These are phyloP conservation scores for Morus bassanus DNA, from an alignment of 2,797 vertebrate genomes.

Conservation along the genomic window DNA sequence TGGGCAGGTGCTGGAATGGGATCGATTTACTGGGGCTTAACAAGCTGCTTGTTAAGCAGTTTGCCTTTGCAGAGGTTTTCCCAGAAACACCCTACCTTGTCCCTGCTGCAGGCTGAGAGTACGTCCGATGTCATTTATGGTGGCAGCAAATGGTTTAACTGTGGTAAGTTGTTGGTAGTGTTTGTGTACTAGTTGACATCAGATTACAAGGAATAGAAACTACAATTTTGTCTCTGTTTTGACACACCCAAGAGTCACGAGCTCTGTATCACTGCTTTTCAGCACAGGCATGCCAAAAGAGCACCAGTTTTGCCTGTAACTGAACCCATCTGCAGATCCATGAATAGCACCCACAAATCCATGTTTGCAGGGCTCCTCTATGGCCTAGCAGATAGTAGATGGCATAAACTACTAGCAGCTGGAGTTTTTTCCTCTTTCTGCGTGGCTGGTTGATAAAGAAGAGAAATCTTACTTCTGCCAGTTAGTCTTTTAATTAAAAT, in stretches of 20 bases:
- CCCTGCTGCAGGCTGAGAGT: background rate
- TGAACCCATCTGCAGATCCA: fast-evolving
- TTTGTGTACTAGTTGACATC: background rate
- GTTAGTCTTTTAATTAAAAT: background rate
- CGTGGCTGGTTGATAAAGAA: background rate
- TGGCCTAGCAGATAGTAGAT: background rate
- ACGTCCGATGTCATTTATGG: fast-evolving
- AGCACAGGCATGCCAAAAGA: fast-evolving
- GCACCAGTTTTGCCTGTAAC: background rate
- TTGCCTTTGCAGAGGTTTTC: background rate
- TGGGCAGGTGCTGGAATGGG: background rate
- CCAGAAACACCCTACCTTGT: background rate
- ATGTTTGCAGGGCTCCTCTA: background rate
- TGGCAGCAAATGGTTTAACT: background rate
- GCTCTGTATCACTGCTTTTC: fast-evolving
- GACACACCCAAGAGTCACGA: background rate
- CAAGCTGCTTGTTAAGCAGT: background rate
- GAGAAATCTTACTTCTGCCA: background rate
- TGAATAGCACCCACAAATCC: background rate
- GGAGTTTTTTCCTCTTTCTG: background rate
- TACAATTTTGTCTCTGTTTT: background rate
- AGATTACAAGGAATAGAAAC: background rate
- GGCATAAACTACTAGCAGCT: background rate
- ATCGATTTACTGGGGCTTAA: background rate
- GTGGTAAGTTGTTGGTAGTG: fast-evolving